Evolutionary conservation across 2,888 invertebrate species (phyloP), one percentile per base, ranked within the genome.

Genomic region (Copidosoma aretas): DNA sequence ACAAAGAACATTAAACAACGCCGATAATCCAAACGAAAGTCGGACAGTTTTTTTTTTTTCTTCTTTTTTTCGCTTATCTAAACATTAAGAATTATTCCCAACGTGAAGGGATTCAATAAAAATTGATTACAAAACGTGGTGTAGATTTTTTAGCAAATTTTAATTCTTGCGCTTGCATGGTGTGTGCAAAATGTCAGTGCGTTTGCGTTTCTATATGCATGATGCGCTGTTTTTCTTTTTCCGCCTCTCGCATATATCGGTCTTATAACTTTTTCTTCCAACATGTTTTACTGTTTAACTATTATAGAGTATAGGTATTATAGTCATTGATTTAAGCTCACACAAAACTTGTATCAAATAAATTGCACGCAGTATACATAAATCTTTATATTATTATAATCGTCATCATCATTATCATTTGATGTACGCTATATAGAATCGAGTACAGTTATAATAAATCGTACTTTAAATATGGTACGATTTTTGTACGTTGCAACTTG

Each of bases 401-500:
- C 60, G 67, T 32, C 51, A 68, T 65, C 59, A 65, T 71, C 53
- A 65, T 69, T 64, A 60, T 60, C n/a, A 43, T 19, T 41, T 46
- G 49, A 49, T 49, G 49, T 49, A 19, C 19, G 10, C 49, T n/a
- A 32, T 32, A 8, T 32, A 32, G 32, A 32, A 32, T 32, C 32
- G 32, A 32, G 32, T 32, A 32, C 32, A 32, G 32, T 32, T 32
- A 49, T 21, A 52, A 12, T 8, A 52, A 43, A 67, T 49, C 46
- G 52, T 60, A 46, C 60, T 54, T 71, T 46, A 67, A 68, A 43
- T 43, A 52, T 61, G 41, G 21, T 60, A 60, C n/a, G n/a, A n/a
- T 63, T 71, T 75, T 74, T 74, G 72, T 75, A 75, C 74, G 73
- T 73, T 71, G 58, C 56, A 71, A 75, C n/a, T n/a, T n/a, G n/a